Percentiles rank a stretch among this genome's conserved stretches.
Conservation (phyloP, 2,113 vertebrate species). For the Sphyrna mokarran region DNA sequence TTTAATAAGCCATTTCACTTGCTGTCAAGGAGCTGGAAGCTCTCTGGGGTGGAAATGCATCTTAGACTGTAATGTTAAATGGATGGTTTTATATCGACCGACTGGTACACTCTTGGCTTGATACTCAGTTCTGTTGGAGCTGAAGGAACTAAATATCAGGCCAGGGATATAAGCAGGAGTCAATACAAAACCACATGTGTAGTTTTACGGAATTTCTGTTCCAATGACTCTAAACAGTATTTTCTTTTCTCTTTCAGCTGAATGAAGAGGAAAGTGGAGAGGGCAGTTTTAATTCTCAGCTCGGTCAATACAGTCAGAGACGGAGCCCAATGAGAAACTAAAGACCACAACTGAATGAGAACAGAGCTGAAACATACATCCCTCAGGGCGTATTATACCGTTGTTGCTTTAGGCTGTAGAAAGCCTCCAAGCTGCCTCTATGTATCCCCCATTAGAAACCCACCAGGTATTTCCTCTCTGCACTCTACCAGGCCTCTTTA, state of each 20-base stretch:
- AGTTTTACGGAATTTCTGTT: not conserved
- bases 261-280: not conserved
- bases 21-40: not conserved
- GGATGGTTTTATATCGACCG: not conserved
- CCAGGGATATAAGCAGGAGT: not conserved
- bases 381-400: not conserved
- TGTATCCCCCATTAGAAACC: not conserved
- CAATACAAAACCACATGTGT: not conserved
- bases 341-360: too few relatives aligned
- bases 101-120: not conserved
- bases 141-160: not conserved
- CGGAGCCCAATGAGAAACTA: not conserved
- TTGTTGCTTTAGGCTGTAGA: not conserved
- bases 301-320: not conserved
- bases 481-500: not conserved
- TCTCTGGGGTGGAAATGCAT: not conserved
- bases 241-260: not conserved
- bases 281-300: not conserved
- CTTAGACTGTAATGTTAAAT: not conserved
- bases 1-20: not conserved
- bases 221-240: not conserved
- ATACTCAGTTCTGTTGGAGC: not conserved
- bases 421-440: not conserved
- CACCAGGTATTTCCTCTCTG: not conserved
- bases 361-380: not conserved